These are phyloP conservation scores for Dromas ardeola DNA, from an alignment of 2,113 vertebrate species.

Conservation along the genomic window DNA sequence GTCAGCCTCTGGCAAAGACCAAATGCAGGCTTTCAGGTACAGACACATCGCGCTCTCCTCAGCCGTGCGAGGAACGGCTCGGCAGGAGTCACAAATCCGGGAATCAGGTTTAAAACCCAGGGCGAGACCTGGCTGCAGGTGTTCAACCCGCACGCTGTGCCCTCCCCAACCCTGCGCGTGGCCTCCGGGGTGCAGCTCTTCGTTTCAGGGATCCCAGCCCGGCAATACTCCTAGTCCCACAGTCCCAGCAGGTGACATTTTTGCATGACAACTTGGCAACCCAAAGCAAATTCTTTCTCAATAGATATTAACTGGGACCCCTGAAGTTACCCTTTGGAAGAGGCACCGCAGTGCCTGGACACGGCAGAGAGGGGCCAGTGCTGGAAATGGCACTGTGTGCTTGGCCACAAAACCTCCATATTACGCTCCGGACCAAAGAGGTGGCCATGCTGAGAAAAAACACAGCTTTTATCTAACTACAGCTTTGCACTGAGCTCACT, in stretches of 20 bases:
- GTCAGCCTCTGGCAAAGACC: neutral
- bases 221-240: neutral
- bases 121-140: neutral
- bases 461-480: neutral
- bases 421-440: neutral
- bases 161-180: accelerated
- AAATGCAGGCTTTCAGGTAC: neutral
- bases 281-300: neutral
- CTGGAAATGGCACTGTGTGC: neutral
- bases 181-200: neutral
- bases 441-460: neutral
- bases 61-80: accelerated
- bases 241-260: neutral
- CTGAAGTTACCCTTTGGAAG: neutral
- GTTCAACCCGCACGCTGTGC: accelerated
- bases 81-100: neutral
- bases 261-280: neutral
- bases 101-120: neutral
- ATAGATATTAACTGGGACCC: neutral
- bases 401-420: neutral
- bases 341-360: neutral
- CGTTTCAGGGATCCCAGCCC: neutral
- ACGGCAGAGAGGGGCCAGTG: neutral
- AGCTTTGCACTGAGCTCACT: neutral
- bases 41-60: accelerated